Conservation (phyloP, 1,140 invertebrate genomes). For the Probaryconus sp. region DNA sequence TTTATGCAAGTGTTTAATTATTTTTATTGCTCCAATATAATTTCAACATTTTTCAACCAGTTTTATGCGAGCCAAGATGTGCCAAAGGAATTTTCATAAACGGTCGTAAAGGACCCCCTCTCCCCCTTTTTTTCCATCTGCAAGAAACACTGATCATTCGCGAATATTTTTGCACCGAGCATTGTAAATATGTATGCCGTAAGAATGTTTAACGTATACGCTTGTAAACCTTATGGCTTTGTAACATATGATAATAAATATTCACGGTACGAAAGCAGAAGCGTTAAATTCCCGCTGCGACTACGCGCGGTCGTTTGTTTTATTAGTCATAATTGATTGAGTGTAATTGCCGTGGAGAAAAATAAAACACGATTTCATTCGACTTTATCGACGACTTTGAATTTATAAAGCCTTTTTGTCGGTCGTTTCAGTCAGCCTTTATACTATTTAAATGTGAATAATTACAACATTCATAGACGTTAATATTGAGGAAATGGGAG, state of each 20-base stretch:
- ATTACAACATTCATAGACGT: conserved; percentile 7
- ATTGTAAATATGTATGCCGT: conserved; percentile 31
- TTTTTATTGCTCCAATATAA: conserved; percentile 13
- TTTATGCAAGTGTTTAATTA: conserved; percentile 10
- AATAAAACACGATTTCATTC: conserved; percentile 39
- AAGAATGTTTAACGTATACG: conserved; percentile 14
- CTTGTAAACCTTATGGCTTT: conserved; percentile 16
- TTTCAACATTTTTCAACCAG: not conserved
- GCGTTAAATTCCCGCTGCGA: conserved; percentile 46
- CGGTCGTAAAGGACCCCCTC: too few relatives aligned
- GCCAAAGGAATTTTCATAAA: conserved; percentile 7
- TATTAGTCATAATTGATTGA: conserved; percentile 57
- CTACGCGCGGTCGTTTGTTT: conserved; percentile 30
- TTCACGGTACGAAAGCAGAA: conserved; percentile 30
- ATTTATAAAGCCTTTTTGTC: conserved; percentile 1
- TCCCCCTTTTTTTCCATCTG: too few relatives aligned
- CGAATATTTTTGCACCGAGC: conserved; percentile 28
- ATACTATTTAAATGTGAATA: conserved; percentile 17
- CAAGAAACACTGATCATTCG: conserved; percentile 19
- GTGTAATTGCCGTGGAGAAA: conserved; percentile 33
- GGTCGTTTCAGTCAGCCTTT: conserved; percentile 14
- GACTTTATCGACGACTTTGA: not conserved
- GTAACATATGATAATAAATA: conserved; percentile 39
- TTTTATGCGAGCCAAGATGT: not conserved
- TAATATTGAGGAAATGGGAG: too few relatives aligned